Evolutionary conservation across 1,140 invertebrate genomes (phyloP).

Genomic region (Calephelis virginiensis): DNA sequence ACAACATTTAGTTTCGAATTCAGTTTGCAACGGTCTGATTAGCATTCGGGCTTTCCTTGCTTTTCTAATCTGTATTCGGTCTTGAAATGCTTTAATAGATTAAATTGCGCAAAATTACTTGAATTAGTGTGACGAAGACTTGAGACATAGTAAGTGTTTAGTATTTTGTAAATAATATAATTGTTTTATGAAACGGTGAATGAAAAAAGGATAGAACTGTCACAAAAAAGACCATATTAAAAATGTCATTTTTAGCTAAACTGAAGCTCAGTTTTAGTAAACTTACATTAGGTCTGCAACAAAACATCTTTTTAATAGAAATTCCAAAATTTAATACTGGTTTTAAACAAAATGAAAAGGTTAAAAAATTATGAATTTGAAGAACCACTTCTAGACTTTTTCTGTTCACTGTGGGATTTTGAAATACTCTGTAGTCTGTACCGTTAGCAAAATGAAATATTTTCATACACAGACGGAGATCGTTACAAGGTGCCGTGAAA

Average conservation of each 20-base stretch:
- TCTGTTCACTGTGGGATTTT: neutral
- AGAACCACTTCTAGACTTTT: too few species aligned
- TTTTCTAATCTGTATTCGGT: conserved; percentile 18
- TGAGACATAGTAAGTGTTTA: conserved; percentile 3
- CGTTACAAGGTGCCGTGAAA: conserved; percentile 64
- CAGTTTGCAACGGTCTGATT: conserved; percentile 8
- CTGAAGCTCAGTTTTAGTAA: too few species aligned
- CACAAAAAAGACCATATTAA: too few species aligned
- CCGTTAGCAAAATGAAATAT: conserved; percentile 48
- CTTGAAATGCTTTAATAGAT: conserved; percentile 3
- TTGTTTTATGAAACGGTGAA: neutral
- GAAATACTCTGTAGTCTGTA: conserved; percentile 32
- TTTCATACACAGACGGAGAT: conserved; percentile 71
- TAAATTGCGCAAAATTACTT: neutral
- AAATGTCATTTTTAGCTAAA: too few species aligned
- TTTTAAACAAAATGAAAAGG: too few species aligned
- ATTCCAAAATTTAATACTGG: too few species aligned
- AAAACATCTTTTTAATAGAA: too few species aligned
- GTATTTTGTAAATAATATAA: neutral
- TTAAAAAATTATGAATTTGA: too few species aligned
- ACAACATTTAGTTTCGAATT: conserved; percentile 40
- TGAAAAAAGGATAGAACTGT: too few species aligned
- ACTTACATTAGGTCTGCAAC: too few species aligned
- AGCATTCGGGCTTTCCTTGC: neutral
- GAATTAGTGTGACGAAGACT: neutral